Evolutionary conservation across 2,888 invertebrate species (phyloP).

Genomic region (Caenorhabditis panamensis): DNA sequence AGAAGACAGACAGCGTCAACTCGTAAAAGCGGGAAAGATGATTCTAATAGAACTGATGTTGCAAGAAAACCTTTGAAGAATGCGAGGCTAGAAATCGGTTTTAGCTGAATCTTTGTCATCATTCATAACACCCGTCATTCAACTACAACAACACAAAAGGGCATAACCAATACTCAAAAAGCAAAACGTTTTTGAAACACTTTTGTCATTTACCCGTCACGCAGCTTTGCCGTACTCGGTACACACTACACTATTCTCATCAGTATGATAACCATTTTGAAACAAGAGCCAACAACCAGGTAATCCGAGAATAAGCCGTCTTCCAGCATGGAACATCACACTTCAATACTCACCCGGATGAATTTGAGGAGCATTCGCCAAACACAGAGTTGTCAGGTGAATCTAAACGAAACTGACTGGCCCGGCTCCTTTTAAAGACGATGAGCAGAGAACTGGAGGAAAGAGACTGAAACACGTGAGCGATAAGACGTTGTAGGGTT

Average conservation of each 20-base stretch:
- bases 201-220: slow-evolving; percentile 10
- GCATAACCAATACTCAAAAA: slow-evolving; percentile 42
- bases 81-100: no score
- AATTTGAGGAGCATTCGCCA: slow-evolving; percentile 41
- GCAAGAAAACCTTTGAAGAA: no score
- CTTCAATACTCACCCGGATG: slow-evolving; percentile 44
- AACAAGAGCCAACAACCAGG: slow-evolving; percentile 34
- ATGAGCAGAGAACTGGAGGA: slow-evolving; percentile 36
- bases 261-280: slow-evolving; percentile 23
- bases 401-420: background rate
- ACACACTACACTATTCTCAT: slow-evolving; percentile 39
- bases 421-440: slow-evolving; percentile 28
- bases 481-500: slow-evolving; percentile 25
- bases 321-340: slow-evolving; percentile 21
- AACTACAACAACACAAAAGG: background rate
- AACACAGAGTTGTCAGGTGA: background rate
- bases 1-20: background rate
- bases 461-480: slow-evolving; percentile 51
- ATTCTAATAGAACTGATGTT: no score
- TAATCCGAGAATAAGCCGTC: slow-evolving; percentile 50
- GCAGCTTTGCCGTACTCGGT: slow-evolving; percentile 24
- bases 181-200: no score
- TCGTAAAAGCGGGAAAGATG: background rate
- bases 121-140: no score
- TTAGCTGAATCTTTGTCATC: no score